Percentiles rank a stretch among this genome's conserved stretches.
Evolutionary conservation across 37 sponge, comb jelly and placozoan species (phyloP).

Genomic region (Aplysina aerophoba): DNA sequence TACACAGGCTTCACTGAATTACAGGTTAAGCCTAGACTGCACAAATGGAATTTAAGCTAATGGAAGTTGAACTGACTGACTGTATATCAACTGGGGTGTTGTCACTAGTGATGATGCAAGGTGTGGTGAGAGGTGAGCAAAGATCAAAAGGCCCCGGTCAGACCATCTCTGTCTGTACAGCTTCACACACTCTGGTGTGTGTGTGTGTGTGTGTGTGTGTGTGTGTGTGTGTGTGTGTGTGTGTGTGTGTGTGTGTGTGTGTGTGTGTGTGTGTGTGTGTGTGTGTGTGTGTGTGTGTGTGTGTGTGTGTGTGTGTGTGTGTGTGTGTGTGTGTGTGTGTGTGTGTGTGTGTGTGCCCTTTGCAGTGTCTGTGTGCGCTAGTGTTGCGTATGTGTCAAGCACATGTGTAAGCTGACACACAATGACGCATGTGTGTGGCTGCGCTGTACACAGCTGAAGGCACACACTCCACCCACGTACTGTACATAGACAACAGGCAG

Average conservation of each 20-base stretch:
- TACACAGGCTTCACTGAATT: too few relatives aligned
- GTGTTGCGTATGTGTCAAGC: background rate
- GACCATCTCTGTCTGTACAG: too few relatives aligned
- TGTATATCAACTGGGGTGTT: too few relatives aligned
- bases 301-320: background rate
- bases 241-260: slow-evolving; percentile 35
- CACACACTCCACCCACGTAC: background rate
- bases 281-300: background rate
- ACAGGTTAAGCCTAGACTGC: too few relatives aligned
- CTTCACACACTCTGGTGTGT: too few relatives aligned
- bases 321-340: background rate
- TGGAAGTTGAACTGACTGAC: too few relatives aligned
- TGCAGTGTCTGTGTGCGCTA: background rate
- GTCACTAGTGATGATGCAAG: too few relatives aligned
- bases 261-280: background rate
- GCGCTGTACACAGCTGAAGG: too few relatives aligned
- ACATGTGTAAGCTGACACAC: background rate
- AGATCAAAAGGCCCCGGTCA: too few relatives aligned
- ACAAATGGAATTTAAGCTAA: too few relatives aligned
- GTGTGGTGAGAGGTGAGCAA: too few relatives aligned
- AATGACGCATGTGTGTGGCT: too few relatives aligned
- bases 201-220: slow-evolving; percentile 26
- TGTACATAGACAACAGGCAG: background rate
- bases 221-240: slow-evolving; percentile 37
- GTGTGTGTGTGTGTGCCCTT: background rate